Conservation (phyloP, 2,888 invertebrate species). For the Cataglyphis altisquamis region DNA sequence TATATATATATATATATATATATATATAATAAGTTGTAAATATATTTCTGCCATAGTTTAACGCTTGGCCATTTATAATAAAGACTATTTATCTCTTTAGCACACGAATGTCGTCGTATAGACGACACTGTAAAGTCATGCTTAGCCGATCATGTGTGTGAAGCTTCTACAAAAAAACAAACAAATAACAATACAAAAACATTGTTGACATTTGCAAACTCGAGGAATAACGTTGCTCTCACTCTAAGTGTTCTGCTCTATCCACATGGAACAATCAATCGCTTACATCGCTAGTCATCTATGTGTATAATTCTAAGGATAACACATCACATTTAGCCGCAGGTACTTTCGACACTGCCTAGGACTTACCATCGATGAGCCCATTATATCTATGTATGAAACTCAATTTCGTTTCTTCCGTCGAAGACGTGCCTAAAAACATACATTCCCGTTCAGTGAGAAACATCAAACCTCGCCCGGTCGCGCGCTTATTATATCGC, state of each 20-base stretch:
- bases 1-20: neutral
- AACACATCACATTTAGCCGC: slow-evolving; percentile 72
- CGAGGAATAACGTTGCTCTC: slow-evolving; percentile 32
- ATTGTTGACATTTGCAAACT: slow-evolving; percentile 34
- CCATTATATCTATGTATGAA: slow-evolving; percentile 74
- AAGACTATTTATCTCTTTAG: neutral
- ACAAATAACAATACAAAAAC: slow-evolving; percentile 55
- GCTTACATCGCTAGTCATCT: slow-evolving; percentile 69
- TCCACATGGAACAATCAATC: slow-evolving; percentile 66
- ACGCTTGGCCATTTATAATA: neutral
- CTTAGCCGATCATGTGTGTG: slow-evolving; percentile 46
- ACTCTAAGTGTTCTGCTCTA: slow-evolving; percentile 36
- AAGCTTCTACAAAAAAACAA: slow-evolving; percentile 49
- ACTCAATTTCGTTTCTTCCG: slow-evolving; percentile 74
- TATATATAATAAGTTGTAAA: neutral
- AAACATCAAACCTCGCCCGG: slow-evolving; percentile 61
- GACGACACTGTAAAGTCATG: slow-evolving; percentile 57
- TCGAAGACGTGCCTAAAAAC: slow-evolving; percentile 77
- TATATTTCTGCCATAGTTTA: neutral
- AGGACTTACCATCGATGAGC: slow-evolving; percentile 77
- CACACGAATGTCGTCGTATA: neutral
- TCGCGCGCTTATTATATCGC: slow-evolving; percentile 17
- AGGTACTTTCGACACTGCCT: slow-evolving; percentile 66
- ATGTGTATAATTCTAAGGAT: slow-evolving; percentile 68
- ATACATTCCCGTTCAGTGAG: slow-evolving; percentile 73